Evolutionary conservation across 2,888 invertebrate genomes (phyloP).

Genomic region (Rhingia campestris): DNA sequence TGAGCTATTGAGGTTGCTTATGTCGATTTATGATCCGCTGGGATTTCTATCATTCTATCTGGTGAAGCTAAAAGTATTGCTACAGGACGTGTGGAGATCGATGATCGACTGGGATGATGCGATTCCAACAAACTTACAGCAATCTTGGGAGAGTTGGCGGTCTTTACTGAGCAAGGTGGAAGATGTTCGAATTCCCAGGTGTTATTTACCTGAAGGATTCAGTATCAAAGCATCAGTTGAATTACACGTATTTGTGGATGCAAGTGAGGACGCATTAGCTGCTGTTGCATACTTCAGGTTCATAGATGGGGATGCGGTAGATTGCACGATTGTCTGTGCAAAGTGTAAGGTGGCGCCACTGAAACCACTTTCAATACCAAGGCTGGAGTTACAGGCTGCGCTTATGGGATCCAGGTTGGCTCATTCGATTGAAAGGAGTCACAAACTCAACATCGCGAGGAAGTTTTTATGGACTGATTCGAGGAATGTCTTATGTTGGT

Average conservation of each 20-base stretch:
- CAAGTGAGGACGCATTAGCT: no score
- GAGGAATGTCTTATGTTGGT: no score
- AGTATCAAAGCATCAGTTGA: conserved; percentile 5
- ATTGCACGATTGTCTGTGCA: conserved; percentile 60
- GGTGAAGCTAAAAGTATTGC: conserved; percentile 55
- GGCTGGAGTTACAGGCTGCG: conserved; percentile 75
- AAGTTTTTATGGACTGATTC: not conserved
- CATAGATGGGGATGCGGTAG: conserved; percentile 22
- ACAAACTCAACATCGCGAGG: not conserved
- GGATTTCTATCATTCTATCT: conserved; percentile 43
- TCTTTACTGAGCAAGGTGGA: conserved; percentile 35
- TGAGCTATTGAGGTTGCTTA: conserved; percentile 17
- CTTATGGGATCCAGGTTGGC: conserved; percentile 67
- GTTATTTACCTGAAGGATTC: conserved; percentile 28
- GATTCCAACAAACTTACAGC: conserved; percentile 35
- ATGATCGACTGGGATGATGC: conserved; percentile 59
- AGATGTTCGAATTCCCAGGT: conserved; percentile 54
- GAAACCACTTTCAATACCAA: conserved; percentile 70
- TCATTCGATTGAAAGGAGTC: not conserved
- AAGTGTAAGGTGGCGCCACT: conserved; percentile 75
- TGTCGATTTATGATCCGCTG: conserved; percentile 23
- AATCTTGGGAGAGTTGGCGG: conserved; percentile 51
- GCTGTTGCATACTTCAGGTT: conserved; percentile 63
- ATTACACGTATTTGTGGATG: not conserved
- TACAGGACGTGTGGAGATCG: conserved; percentile 65